Evolutionary conservation across 1,140 invertebrate species (phyloP), one percentile per base, ranked within the genome.

Genomic region (Lordiphosa mommai): DNA sequence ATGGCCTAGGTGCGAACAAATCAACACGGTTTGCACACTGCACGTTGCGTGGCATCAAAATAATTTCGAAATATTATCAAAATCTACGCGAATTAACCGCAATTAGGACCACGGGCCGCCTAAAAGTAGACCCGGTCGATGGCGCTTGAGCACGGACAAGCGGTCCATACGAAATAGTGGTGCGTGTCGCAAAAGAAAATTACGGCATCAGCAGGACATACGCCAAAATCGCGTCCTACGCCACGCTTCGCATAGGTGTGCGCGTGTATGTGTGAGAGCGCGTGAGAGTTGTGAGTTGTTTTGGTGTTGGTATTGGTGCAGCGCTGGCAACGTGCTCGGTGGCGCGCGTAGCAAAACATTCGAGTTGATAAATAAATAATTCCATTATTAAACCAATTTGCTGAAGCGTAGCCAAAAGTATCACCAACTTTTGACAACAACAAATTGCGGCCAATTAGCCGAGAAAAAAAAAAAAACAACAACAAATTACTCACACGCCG

Each of bases 1-100:
- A 84, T 84, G 59, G 72, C 58, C 46, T 66, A 84, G 77, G 77
- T 84, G 77, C 77, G 77, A 84, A 79, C 79, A 84, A 84, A 84
- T 84, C 77, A 84, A 84, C 77, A 82, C 77, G 72, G 77, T 72
- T 85, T 65, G 59, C 79, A 77, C 72, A 76, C 77, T 76, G 66
- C 67, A 84, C 66, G 72, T 67, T 61, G 60, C 55, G 68, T 77
- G 79, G 41, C 64, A 65, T 77, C 53, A 77, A 85, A 84, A 77
- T 72, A 85, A 84, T 59, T 84, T 50, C 23, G 17, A 61, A 77
- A 70, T 70, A 84, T 85, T 77, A 55, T 12, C 30, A 72, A 77
- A 85, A 49, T 17, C 32, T n/a, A 9, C 16, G 49, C 50, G 38
- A 51, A 63, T 51, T 59, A 30, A 41, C 38, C 14, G 27, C 61